These are phyloP conservation scores for Cyclopterus lumpus DNA, from an alignment of 2,797 vertebrate genomes.

Conservation along the genomic window DNA sequence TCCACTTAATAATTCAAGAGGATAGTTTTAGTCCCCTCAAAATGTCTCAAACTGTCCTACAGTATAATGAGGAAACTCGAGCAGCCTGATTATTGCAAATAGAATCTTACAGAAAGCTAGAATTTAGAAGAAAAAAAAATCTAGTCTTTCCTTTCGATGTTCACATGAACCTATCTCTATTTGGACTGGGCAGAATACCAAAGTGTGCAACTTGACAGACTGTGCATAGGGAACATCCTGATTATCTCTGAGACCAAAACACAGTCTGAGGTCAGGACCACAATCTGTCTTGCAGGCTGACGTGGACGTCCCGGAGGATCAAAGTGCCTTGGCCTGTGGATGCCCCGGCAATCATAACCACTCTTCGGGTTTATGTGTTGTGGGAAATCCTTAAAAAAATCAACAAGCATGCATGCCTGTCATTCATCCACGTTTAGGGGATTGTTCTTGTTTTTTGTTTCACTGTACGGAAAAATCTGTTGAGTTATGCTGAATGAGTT, in stretches of 20 bases:
- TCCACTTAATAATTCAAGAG: background rate
- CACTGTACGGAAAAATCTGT: background rate
- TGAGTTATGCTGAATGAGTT: background rate
- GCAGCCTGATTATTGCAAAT: background rate
- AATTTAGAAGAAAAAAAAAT: background rate
- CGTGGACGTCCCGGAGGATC: slow-evolving; percentile 38
- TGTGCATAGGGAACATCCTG: slow-evolving; percentile 50
- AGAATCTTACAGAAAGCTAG: background rate
- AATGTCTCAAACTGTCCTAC: background rate
- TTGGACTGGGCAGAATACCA: slow-evolving; percentile 36
- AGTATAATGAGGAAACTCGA: background rate
- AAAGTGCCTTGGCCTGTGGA: slow-evolving; percentile 41
- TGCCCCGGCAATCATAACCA: slow-evolving; percentile 51
- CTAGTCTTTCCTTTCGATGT: background rate
- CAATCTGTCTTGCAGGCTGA: slow-evolving; percentile 68
- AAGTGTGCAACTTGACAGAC: slow-evolving; percentile 57
- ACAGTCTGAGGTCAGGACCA: slow-evolving; percentile 67
- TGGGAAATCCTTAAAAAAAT: slow-evolving; percentile 25
- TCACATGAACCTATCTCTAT: slow-evolving; percentile 11
- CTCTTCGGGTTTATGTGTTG: slow-evolving; percentile 29
- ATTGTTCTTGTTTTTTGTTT: slow-evolving; percentile 18
- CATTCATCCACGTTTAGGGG: slow-evolving; percentile 27
- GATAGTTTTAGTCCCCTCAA: background rate
- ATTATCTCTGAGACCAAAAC: slow-evolving; percentile 48
- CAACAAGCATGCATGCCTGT: slow-evolving; percentile 29